Base-by-base conservation (phyloP, 2,888 invertebrate genomes). In the Ophion ellenae region DNA sequence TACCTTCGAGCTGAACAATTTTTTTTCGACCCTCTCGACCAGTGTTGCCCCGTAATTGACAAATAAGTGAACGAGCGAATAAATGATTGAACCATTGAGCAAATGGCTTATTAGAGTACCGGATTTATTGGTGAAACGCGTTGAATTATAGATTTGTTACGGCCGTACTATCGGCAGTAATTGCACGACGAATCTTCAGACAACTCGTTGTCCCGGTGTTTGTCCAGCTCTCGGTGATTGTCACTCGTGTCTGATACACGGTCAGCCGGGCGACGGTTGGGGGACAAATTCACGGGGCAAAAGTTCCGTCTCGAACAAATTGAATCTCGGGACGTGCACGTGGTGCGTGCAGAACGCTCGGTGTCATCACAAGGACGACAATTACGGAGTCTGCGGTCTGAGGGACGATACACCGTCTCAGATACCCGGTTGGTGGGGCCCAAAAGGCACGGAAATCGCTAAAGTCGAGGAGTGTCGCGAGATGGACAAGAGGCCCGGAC, bases 341-440 rank as follows among this genome's bases (percentile, higher is more conserved):
- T 99, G 99, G 98, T 99, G 98, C 93, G 98, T 99, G 2, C 98
- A 98, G 92, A 98, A 98, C 92, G 98, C 98, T 0, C 95, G 97
- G 64, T 99, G 99, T 92, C 98, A 98, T 93, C 97, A 97, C 90
- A 97, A 97, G 91, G 97, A 97, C 91, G 97, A 97, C 93, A 97
- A 96, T 92, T 97, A 97, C 89, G 98, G 98, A 0, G 97, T 97
- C 10, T 98, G 98, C 90, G 98, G 98, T 0, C 92, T 95, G 63
- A 94, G 95, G 84, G 97, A 98, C 91, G 97, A 97, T 90, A 97
- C 97, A 32, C 97, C 97, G 0, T 97, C 97, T 10, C 97, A 97
- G 91, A 96, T 97, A 88, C 96, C 97, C 0, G 98, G 97, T 0
- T 98, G 98, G 98, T 98, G 98, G 98, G 98, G 98, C 2, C 94